phyloP scores from a whole-genome alignment of 1,140 invertebrate genomes.

The Thalassaphorura encarpata region DNA sequence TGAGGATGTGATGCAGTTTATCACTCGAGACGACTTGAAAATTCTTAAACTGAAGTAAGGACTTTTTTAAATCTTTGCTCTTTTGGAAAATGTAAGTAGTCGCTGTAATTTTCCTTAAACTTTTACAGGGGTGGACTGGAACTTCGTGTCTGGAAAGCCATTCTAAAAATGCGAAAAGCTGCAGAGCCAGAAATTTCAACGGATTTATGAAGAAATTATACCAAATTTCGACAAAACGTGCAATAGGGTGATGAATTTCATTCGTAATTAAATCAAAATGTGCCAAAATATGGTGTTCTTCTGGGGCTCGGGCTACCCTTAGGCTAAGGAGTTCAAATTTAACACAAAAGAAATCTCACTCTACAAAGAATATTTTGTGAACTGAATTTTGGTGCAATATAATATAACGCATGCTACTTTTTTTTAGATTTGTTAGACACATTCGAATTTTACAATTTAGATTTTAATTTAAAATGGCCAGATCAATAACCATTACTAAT shows the following conservation, averaged over 20 bases:
- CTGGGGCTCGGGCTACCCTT: no score
- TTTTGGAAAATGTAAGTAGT: neutral
- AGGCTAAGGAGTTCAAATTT: no score
- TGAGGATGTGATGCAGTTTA: slow-evolving; percentile 60
- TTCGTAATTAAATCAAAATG: no score
- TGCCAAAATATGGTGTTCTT: no score
- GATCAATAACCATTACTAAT: no score
- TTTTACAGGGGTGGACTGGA: slow-evolving; percentile 47
- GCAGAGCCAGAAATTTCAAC: slow-evolving; percentile 8
- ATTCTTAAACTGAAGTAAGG: slow-evolving; percentile 58
- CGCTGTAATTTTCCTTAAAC: neutral
- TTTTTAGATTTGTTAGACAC: no score
- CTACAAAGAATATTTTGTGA: neutral
- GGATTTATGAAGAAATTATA: slow-evolving; percentile 10
- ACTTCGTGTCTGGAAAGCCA: slow-evolving; percentile 49
- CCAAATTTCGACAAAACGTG: no score
- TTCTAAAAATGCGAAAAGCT: slow-evolving; percentile 39
- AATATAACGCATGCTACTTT: no score
- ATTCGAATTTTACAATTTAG: no score
- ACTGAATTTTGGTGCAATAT: neutral
- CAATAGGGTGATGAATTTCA: no score
- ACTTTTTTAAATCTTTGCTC: neutral
- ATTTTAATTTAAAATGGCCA: no score
- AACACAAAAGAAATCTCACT: neutral
- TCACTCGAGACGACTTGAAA: slow-evolving; percentile 64